Evolutionary conservation across 1,140 invertebrate species (phyloP).

Genomic region (Cardiocondyla obscurior): DNA sequence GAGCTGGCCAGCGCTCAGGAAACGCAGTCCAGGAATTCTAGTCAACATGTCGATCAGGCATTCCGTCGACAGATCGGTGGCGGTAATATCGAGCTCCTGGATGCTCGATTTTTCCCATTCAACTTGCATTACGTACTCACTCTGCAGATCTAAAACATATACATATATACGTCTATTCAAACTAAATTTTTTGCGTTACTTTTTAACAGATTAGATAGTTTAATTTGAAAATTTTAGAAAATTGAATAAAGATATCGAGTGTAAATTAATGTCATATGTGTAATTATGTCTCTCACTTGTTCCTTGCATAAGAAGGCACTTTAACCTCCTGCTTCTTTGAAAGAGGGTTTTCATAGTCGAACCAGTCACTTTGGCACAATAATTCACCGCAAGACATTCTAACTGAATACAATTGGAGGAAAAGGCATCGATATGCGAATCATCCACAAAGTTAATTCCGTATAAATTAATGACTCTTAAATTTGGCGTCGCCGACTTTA

Average conservation of each 20-base stretch:
- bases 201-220: not conserved
- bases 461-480: slow-evolving; percentile 97
- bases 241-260: not conserved
- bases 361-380: slow-evolving; percentile 98
- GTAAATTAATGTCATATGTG: not conserved
- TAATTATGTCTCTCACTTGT: slow-evolving; percentile 89
- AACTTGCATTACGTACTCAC: slow-evolving; percentile 96
- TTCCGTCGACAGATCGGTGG: slow-evolving; percentile 97
- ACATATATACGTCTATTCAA: not conserved
- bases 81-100: slow-evolving; percentile 98
- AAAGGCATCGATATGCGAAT: slow-evolving; percentile 99
- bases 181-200: not conserved
- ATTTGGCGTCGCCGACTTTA: slow-evolving; percentile 98
- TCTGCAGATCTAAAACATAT: slow-evolving; percentile 89
- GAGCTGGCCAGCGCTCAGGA: slow-evolving; percentile 96
- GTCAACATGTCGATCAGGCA: slow-evolving; percentile 96
- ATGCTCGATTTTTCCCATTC: slow-evolving; percentile 99
- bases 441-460: slow-evolving; percentile 99
- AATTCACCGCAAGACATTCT: slow-evolving; percentile 98
- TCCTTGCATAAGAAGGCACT: slow-evolving; percentile 97
- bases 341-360: slow-evolving; percentile 98
- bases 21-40: slow-evolving; percentile 93
- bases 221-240: slow-evolving; percentile 5
- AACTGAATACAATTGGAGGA: slow-evolving; percentile 97
- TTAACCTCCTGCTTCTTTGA: slow-evolving; percentile 95